Evolutionary conservation across 2,797 vertebrate genomes (phyloP).

Genomic region (Epinephelus malabaricus): DNA sequence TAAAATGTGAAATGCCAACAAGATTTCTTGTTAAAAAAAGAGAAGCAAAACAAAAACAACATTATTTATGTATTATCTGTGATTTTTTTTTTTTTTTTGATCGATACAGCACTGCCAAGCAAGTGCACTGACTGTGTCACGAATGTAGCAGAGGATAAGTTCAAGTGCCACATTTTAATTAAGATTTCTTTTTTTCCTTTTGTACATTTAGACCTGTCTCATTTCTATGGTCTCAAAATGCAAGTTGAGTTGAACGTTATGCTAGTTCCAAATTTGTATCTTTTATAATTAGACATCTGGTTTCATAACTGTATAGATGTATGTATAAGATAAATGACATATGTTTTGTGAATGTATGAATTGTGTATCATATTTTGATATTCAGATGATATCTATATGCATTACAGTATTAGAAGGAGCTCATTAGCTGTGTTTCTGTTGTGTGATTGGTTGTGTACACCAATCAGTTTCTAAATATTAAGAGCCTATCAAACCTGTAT

Average conservation of each 20-base stretch:
- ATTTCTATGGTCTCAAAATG: conserved; percentile 78
- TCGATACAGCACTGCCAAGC: conserved; percentile 53
- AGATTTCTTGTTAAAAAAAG: conserved; percentile 1
- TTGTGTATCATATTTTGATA: conserved; percentile 74
- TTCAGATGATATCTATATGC: conserved; percentile 60
- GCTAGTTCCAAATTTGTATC: conserved; percentile 60
- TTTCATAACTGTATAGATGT: conserved; percentile 61
- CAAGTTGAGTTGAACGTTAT: conserved; percentile 7
- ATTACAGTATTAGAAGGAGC: conserved; percentile 59
- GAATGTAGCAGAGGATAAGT: conserved; percentile 77
- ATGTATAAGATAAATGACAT: conserved; percentile 51
- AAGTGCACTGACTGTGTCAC: conserved; percentile 55
- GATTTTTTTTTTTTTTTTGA: conserved; percentile 31
- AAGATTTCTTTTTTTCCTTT: conserved; percentile 47
- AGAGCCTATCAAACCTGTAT: conserved; percentile 47
- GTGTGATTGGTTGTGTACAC: conserved; percentile 50
- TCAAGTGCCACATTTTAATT: conserved; percentile 78
- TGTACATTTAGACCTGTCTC: conserved; percentile 54
- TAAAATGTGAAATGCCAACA: not conserved
- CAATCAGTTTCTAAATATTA: conserved; percentile 62
- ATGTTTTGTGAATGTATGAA: conserved; percentile 77
- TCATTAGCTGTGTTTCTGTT: conserved; percentile 63
- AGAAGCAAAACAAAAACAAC: too few relatives aligned
- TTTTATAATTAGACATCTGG: conserved; percentile 71
- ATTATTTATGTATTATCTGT: conserved; percentile 17